These are phyloP conservation scores for human (Homo sapiens) DNA, from an alignment of 2,113 vertebrate species.

Conservation along the genomic window GRCh38 chr5:170154001-170154500, in stretches of 20 bases:
- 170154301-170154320: not conserved
- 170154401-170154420: not conserved
- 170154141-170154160: not conserved
- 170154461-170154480: not conserved
- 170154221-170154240: fast-evolving
- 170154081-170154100: not conserved
- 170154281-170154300: not conserved
- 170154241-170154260: fast-evolving
- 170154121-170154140: not conserved
- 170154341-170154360: constrained; percentile 59
- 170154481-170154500: not conserved
- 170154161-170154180: not conserved
- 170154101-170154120: not conserved
- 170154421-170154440: not conserved
- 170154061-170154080: not conserved
- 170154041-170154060: not conserved
- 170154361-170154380: not conserved
- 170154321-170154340: not conserved
- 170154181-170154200: not conserved
- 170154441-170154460: not conserved
- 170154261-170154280: not conserved
- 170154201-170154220: no score
- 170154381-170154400: not conserved
- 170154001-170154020: not conserved
- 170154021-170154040: not conserved